Base-by-base conservation (phyloP, 2,113 vertebrate species). In the Sorex fumeus region DNA sequence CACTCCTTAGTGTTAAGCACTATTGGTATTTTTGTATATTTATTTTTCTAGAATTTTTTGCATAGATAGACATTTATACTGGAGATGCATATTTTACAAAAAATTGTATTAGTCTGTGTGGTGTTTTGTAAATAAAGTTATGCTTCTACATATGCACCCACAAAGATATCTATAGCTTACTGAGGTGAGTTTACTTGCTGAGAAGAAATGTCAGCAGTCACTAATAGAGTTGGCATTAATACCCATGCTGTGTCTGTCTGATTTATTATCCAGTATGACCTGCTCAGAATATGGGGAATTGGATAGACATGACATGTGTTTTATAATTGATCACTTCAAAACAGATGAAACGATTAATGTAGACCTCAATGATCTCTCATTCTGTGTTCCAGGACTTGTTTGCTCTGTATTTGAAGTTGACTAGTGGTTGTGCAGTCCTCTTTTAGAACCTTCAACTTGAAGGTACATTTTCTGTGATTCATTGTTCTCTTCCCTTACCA, bases 401-500 rank as follows among this genome's bases (percentile, higher is more conserved):
- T n/a, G 21, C 5, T 64, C 50, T 53, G 11, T 60, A n/a, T 50
- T 67, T 62, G 66, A 43, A 72, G 47, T 60, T 81, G 66, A 66
- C 32, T 43, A 85, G 81, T 34, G 19, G n/a, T 11, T 40, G 25
- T 47, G 69, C 21, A 53, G 15, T 62, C 70, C 6, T 64, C 45
- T 47, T 87, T 84, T 66, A 27, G 11, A 47, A 78, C 76, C 45
- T 87, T 89, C 34, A 86, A 36, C 57, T 92, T 47, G 25, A 72
- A 88, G 71, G 45, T 8, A 23, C 4, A 87, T 77, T 74, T 79
- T 91, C 69, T 77, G 8, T 84, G 77, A 78, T 71, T 34, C 86
- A 80, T 82, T 50, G 19, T 40, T 85, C 62, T 32, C 21, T 95
- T 90, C 32, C 80, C 32, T 95, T 90, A 53, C 40, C 62, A 78